Evolutionary conservation across 2,888 invertebrate genomes (phyloP).

Genomic region (Stenolophus ochropezus): DNA sequence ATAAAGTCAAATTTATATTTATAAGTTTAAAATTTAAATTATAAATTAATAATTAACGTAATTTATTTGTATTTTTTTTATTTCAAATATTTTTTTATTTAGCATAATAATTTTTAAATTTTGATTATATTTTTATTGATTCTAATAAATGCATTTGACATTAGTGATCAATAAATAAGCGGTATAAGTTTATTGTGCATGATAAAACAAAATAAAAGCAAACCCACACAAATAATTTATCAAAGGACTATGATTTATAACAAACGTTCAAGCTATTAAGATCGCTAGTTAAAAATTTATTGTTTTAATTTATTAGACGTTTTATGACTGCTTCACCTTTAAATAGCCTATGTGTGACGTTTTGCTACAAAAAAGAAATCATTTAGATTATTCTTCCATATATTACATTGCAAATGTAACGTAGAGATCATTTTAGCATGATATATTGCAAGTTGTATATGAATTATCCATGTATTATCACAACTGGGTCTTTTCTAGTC

Average conservation of each 20-base stretch:
- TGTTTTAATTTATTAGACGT: constrained; percentile 29
- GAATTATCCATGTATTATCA: constrained; percentile 2
- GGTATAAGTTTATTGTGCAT: neutral
- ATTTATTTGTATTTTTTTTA: too few relatives aligned
- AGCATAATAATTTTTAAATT: too few relatives aligned
- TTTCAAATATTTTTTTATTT: too few relatives aligned
- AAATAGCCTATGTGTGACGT: constrained; percentile 29
- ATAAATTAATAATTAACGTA: too few relatives aligned
- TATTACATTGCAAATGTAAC: neutral
- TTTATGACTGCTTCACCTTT: constrained; percentile 38
- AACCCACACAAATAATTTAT: constrained; percentile 19
- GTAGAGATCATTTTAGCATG: neutral
- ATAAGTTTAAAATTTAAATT: too few relatives aligned
- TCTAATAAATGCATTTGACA: too few relatives aligned
- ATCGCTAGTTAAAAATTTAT: constrained; percentile 43
- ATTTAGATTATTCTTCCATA: constrained; percentile 32
- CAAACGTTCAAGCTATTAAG: constrained; percentile 37
- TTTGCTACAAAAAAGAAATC: neutral
- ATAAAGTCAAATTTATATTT: too few relatives aligned
- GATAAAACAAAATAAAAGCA: constrained; percentile 27
- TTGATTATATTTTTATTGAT: too few relatives aligned
- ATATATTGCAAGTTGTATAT: constrained; percentile 15
- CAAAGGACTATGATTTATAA: constrained; percentile 38
- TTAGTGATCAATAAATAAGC: neutral
- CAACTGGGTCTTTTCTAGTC: constrained; percentile 14